Evolutionary conservation across 2,797 vertebrate genomes (phyloP), one percentile per base, ranked within the genome.

Genomic region (Falco berigora): DNA sequence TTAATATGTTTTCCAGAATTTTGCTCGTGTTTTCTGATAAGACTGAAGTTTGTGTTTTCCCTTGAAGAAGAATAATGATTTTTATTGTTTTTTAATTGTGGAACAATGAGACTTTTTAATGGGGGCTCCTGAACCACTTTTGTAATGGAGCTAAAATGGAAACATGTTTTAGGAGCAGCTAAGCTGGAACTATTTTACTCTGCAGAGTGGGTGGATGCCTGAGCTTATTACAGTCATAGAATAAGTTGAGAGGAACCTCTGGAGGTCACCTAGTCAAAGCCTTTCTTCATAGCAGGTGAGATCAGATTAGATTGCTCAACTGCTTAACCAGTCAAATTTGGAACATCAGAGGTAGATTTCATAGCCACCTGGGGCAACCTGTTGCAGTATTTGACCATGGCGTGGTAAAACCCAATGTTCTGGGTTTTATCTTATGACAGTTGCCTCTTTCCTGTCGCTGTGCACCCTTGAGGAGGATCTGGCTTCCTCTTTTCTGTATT

Each of bases 161-260:
- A 85, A 36, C 7, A 4, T 50, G 27, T 91, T 90, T 89, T 76
- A 88, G 71, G 68, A 87, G 47, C 24, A 47, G 59, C 84, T 93
- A 89, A 94, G 56, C 74, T 92, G 74, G 38, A 79, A 47, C 74
- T 87, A 32, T 93, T 94, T 94, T 96, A 42, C 93, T 84, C 74
- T 91, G 10, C 40, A 34, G 59, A 47, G 90, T 89, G 56, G 83
- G 93, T 95, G 74, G 59, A 71, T 95, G 59, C 32, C 77, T 91
- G 47, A n/a, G 30, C 77, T 93, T 88, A 53, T 68, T 92, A 76
- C 23, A 78, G 50, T 81, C 49, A 34, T 68, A 78, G 77, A 76
- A 75, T 93, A 80, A 86, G 9, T 78, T 95, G 69, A 92, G 94
- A 80, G 85, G 52, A 17, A 72, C 62, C 38, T 88, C 62, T 94